Conservation (phyloP, 2,797 vertebrate genomes). For the Microctenopoma steveboyesi region DNA sequence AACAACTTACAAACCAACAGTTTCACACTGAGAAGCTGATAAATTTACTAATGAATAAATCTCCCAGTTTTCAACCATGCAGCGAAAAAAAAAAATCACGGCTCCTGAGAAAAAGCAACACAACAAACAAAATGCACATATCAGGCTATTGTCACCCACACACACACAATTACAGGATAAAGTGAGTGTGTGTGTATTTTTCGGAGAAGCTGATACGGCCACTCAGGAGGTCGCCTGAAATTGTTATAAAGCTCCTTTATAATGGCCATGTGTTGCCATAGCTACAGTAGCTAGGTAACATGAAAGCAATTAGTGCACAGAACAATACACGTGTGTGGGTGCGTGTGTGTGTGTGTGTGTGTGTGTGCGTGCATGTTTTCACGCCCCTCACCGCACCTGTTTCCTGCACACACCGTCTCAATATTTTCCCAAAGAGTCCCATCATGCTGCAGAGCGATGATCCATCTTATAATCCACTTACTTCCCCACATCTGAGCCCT, state of each 20-base stretch:
- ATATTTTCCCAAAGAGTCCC: constrained; percentile 45
- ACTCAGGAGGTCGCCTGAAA: constrained; percentile 37
- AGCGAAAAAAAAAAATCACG: no score
- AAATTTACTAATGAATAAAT: no score
- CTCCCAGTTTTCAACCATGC: no score
- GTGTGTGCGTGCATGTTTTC: constrained; percentile 14
- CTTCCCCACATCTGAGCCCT: constrained; percentile 38
- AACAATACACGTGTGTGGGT: neutral
- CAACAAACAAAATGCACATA: neutral
- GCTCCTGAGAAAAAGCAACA: no score
- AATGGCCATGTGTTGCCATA: constrained; percentile 62
- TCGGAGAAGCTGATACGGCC: constrained; percentile 9
- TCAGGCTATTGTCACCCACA: neutral
- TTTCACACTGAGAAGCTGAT: no score
- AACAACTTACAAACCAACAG: no score
- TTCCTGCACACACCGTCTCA: constrained; percentile 22
- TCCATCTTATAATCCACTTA: constrained; percentile 48
- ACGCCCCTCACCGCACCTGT: neutral
- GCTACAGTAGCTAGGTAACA: constrained; percentile 60
- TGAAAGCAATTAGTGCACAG: constrained; percentile 54
- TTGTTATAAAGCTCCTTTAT: constrained; percentile 31
- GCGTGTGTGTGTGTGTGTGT: constrained; percentile 1
- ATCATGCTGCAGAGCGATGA: constrained; percentile 45
- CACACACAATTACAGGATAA: neutral
- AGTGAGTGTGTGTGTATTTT: neutral